Evolutionary conservation across 2,797 vertebrate species (phyloP).

Genomic region (Acanthurus leucopareius): DNA sequence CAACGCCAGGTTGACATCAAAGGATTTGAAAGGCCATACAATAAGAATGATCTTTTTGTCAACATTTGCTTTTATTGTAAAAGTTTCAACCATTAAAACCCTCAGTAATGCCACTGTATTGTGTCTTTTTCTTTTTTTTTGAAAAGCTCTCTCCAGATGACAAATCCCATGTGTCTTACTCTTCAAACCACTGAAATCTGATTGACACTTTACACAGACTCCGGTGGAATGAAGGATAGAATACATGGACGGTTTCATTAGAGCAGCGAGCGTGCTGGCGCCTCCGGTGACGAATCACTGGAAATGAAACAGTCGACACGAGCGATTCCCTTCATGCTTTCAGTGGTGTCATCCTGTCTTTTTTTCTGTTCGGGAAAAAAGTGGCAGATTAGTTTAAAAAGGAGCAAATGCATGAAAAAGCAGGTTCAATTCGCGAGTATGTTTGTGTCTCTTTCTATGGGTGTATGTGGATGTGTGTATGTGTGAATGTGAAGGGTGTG

Average conservation of each 20-base stretch:
- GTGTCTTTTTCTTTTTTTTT: background rate
- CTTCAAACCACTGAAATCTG: conserved; percentile 99
- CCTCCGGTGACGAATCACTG: conserved; percentile 36
- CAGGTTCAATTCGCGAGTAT: conserved; percentile 34
- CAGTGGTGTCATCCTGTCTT: conserved; percentile 17
- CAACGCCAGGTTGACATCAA: conserved; percentile 33
- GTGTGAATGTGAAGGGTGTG: conserved; percentile 66
- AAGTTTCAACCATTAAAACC: conserved; percentile 29
- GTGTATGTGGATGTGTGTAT: background rate
- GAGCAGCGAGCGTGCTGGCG: conserved; percentile 11
- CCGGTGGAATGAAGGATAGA: conserved; percentile 99
- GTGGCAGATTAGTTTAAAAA: conserved; percentile 51
- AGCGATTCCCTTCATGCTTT: background rate
- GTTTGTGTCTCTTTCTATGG: conserved; percentile 2
- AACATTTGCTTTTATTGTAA: conserved; percentile 57
- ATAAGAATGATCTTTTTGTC: conserved; percentile 7
- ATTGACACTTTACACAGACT: conserved; percentile 95
- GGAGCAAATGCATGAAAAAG: conserved; percentile 55
- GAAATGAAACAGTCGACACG: background rate
- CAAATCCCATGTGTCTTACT: conserved; percentile 93
- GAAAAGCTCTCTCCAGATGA: conserved; percentile 61
- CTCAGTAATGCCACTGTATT: background rate
- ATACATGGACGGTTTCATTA: conserved; percentile 88
- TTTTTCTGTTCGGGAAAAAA: conserved; percentile 51
- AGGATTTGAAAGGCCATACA: conserved; percentile 25